Evolutionary conservation across 1,140 invertebrate genomes (phyloP).

Genomic region (Branchinecta lynchi): DNA sequence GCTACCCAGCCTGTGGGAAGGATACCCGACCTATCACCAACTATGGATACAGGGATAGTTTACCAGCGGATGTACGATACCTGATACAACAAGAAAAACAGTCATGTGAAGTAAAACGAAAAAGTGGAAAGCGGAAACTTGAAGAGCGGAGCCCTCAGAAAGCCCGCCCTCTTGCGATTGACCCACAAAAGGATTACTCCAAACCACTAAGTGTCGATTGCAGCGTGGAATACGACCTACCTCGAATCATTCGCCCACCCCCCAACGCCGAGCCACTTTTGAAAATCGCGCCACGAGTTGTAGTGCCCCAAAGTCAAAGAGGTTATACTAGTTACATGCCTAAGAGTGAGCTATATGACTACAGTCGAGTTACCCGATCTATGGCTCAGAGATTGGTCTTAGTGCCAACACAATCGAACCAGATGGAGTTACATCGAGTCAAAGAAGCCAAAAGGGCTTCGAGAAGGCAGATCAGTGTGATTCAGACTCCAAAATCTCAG

Average conservation of each 20-base stretch:
- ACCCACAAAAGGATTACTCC: constrained; percentile 42
- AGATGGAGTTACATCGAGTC: background rate
- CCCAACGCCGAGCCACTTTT: constrained; percentile 38
- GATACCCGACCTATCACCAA: background rate
- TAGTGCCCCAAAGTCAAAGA: background rate
- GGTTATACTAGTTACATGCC: constrained; percentile 4
- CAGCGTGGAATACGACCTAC: constrained; percentile 67
- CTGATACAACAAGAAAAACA: background rate
- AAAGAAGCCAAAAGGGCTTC: background rate
- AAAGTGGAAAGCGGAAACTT: background rate
- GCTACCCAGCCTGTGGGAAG: background rate
- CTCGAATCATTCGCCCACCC: constrained; percentile 60
- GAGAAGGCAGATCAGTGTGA: background rate
- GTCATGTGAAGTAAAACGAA: background rate
- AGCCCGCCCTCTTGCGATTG: constrained; percentile 13
- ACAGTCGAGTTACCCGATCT: background rate
- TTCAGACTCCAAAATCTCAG: background rate
- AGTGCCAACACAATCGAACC: background rate
- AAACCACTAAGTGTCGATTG: constrained; percentile 63
- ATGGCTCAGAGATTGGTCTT: background rate
- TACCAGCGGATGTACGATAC: background rate
- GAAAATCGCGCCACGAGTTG: constrained; percentile 16
- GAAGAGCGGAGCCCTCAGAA: constrained; percentile 14
- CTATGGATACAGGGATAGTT: constrained; percentile 3
- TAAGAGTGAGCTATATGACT: background rate